Conservation (phyloP, 2,888 invertebrate genomes). For the Linyphia triangularis region DNA sequence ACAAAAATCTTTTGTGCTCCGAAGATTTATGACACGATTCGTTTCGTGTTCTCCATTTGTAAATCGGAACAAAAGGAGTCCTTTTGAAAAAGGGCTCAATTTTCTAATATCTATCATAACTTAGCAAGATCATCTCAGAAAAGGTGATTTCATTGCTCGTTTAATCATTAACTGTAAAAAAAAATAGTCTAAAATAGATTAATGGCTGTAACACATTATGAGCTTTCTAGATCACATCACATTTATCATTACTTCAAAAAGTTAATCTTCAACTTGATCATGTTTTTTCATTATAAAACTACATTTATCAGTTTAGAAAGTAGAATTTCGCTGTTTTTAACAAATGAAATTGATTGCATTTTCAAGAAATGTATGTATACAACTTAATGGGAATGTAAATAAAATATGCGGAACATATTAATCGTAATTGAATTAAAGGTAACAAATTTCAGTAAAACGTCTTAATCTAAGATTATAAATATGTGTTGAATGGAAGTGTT, state of each 20-base stretch:
- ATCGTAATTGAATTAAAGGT: too few species aligned
- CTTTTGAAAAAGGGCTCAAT: neutral
- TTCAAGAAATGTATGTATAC: too few species aligned
- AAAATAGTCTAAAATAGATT: neutral
- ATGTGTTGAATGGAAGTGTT: too few species aligned
- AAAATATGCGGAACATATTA: too few species aligned
- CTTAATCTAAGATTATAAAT: too few species aligned
- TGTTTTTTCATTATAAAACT: too few species aligned
- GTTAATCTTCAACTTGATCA: too few species aligned
- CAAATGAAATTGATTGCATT: too few species aligned
- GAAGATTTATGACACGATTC: constrained; percentile 1
- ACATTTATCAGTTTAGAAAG: too few species aligned
- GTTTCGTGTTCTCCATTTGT: neutral
- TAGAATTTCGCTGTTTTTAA: too few species aligned
- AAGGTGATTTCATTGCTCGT: neutral
- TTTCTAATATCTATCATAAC: neutral
- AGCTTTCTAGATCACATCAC: neutral
- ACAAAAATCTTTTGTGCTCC: neutral
- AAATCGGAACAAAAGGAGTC: neutral
- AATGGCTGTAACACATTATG: neutral
- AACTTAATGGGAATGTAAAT: too few species aligned
- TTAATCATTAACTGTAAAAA: neutral
- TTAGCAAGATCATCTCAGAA: neutral
- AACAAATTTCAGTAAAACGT: too few species aligned
- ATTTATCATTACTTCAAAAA: neutral